Evolutionary conservation across 2,113 vertebrate genomes (phyloP), one percentile per base, ranked within the genome.

Genomic region (Corapipo altera): DNA sequence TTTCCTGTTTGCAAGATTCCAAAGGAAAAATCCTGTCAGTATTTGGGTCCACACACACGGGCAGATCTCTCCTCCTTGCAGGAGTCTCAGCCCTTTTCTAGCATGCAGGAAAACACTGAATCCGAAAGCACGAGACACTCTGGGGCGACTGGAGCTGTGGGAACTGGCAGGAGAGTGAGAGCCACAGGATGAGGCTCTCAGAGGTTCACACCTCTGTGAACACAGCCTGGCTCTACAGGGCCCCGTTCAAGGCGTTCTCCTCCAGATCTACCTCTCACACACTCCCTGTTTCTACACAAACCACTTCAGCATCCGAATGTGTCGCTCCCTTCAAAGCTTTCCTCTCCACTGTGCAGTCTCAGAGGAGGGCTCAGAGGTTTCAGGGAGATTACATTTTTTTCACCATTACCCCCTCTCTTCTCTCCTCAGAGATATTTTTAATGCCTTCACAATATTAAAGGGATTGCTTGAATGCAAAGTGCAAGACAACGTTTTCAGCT

Each of bases 1-100:
- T 99, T 93, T 99, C 99, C 99, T 99, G 97, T 59, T 57, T 89
- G 91, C 4, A 32, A 83, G 92, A 93, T 61, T 39, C 33, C 93
- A 92, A 67, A 89, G 85, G 62, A 48, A 90, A 90, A 91, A 80
- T 0, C 0, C 1, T 2, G 79, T 95, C 39, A 88, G 2, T n/a
- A 54, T 2, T 20, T 37, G 61, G 61, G 8, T 28, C 37, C 72
- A 12, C 8, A 51, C 16, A 33, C 30, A 6, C 0, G 5, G 37
- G 91, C 11, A 51, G 51, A 39, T 26, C 55, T 37, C 64, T 70
- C 59, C 69, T 73, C 66, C 70, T n/a, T 26, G 64, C 71, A 69
- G 66, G 28, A 78, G 69, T 2, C 84, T 52, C 72, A 78, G 78
- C 87, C 83, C 93, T 81, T 51, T 41, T 41, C 61, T 52, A 81